phyloP scores from a whole-genome alignment of 1,140 invertebrate genomes.

The Aphelinus atriplicis region DNA sequence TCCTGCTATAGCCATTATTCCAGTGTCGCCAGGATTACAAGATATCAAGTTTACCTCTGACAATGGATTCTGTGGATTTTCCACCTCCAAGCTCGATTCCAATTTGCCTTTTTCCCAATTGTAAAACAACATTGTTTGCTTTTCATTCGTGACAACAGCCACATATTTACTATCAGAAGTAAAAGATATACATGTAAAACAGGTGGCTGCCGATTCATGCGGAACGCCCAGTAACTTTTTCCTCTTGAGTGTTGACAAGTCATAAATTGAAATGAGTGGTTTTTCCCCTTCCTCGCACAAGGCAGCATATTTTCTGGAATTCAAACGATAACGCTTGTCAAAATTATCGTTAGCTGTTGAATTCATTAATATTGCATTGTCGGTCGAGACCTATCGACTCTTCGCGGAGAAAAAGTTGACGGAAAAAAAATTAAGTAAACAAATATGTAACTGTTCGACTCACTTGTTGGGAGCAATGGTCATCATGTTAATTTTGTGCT shows the following conservation, averaged over 20 bases:
- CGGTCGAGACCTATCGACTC: neutral
- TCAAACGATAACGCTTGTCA: too few species aligned
- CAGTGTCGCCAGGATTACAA: slow-evolving; percentile 82
- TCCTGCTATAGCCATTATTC: slow-evolving; percentile 79
- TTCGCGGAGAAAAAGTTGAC: neutral
- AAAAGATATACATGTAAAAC: slow-evolving; percentile 80
- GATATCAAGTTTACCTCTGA: slow-evolving; percentile 66
- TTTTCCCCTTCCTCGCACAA: slow-evolving; percentile 67
- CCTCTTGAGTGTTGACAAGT: slow-evolving; percentile 71
- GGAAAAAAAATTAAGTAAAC: neutral
- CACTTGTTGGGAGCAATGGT: slow-evolving; percentile 74
- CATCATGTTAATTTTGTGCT: slow-evolving; percentile 68
- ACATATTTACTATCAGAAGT: slow-evolving; percentile 82
- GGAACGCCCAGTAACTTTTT: slow-evolving; percentile 72
- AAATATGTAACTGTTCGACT: slow-evolving; percentile 40
- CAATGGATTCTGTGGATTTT: slow-evolving; percentile 71
- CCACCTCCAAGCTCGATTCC: slow-evolving; percentile 77
- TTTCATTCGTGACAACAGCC: slow-evolving; percentile 80
- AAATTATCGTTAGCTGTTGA: too few species aligned
- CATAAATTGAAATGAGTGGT: slow-evolving; percentile 74
- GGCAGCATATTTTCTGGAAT: slow-evolving; percentile 68
- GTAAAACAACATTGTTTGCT: slow-evolving; percentile 83
- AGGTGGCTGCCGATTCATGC: slow-evolving; percentile 59
- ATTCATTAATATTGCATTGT: too few species aligned
- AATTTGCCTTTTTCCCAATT: slow-evolving; percentile 87